Evolutionary conservation across 2,888 invertebrate genomes (phyloP).

Genomic region (Drosophila kambysellisi): DNA sequence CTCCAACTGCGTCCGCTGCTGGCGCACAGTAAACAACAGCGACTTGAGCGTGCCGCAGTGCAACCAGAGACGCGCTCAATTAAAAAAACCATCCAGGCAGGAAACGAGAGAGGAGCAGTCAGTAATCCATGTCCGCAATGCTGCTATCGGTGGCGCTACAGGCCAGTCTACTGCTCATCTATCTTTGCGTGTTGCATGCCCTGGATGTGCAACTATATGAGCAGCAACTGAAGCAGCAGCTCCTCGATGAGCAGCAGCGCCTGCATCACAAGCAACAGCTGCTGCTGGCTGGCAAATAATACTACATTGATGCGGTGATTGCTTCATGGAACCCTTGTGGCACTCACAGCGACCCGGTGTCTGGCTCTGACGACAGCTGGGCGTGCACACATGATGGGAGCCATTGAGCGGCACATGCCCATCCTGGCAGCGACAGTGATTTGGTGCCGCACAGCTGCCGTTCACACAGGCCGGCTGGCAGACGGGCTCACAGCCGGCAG

Average conservation of each 20-base stretch:
- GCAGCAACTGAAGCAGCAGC: constrained; percentile 62
- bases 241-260: constrained; percentile 55
- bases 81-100: background rate
- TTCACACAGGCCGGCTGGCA: constrained; percentile 86
- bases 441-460: constrained; percentile 85
- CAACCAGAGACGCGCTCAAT: background rate
- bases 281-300: constrained; percentile 71
- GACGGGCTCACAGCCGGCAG: constrained; percentile 85
- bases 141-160: constrained; percentile 63
- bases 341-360: constrained; percentile 82
- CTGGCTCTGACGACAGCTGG: constrained; percentile 80
- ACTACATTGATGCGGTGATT: constrained; percentile 75
- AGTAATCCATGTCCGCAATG: constrained; percentile 60
- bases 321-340: constrained; percentile 76
- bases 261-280: constrained; percentile 53
- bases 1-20: constrained; percentile 31
- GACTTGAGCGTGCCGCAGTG: constrained; percentile 52
- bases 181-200: constrained; percentile 64
- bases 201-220: constrained; percentile 65
- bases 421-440: constrained; percentile 81
- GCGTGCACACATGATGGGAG: constrained; percentile 79
- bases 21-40: constrained; percentile 63
- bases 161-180: constrained; percentile 66
- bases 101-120: background rate
- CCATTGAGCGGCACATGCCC: constrained; percentile 77